A percentile compares a stretch with the other conserved stretches of the same genome.
These are phyloP conservation scores for Microplitis demolitor DNA, from an alignment of 1,140 invertebrate species.

Conservation along the genomic window DNA sequence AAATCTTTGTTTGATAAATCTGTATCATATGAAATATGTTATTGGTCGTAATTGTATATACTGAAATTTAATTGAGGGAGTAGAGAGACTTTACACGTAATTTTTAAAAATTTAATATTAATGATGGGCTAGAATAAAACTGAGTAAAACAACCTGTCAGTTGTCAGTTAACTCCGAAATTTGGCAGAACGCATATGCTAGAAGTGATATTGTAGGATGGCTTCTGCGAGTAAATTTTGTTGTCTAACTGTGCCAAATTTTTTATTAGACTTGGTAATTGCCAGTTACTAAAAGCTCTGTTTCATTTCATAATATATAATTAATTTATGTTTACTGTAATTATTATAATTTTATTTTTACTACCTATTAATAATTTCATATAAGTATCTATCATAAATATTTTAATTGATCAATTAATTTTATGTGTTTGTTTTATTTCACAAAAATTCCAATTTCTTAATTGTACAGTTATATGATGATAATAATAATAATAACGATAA, in stretches of 20 bases:
- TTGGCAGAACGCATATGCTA: slow-evolving; percentile 26
- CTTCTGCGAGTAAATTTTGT: background rate
- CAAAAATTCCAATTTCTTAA: too few species aligned
- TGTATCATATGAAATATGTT: too few species aligned
- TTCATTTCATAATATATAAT: background rate
- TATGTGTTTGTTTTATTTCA: too few species aligned
- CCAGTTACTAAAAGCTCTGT: background rate
- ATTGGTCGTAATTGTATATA: background rate
- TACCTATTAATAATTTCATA: background rate
- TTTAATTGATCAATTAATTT: too few species aligned
- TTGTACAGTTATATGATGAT: too few species aligned
- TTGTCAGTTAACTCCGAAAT: slow-evolving; percentile 34
- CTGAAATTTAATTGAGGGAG: background rate
- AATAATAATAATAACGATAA: too few species aligned
- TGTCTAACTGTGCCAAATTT: background rate
- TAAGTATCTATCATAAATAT: too few species aligned
- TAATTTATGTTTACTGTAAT: background rate
- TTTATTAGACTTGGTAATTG: background rate
- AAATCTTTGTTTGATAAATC: too few species aligned
- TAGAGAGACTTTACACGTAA: background rate
- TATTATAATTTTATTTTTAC: background rate
- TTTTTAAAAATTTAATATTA: background rate
- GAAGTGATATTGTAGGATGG: background rate
- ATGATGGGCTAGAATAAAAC: slow-evolving; percentile 20
- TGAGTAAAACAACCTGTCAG: slow-evolving; percentile 28